Percentiles rank a stretch among this genome's conserved stretches.
These are phyloP conservation scores for Macquaria ambigua DNA, from an alignment of 2,113 vertebrate species.

Conservation along the genomic window DNA sequence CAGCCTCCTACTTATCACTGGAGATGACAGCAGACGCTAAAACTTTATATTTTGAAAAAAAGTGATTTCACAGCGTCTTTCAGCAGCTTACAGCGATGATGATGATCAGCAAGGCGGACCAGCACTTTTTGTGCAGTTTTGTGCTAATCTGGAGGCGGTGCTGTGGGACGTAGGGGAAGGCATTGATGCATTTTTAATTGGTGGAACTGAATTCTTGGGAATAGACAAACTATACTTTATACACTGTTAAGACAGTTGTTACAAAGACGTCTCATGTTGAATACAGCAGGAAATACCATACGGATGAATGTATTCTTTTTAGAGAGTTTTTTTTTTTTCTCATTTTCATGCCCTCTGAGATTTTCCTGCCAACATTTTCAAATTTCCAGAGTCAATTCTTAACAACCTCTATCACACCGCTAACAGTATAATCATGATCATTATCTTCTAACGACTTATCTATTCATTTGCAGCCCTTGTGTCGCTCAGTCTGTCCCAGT, in stretches of 20 bases:
- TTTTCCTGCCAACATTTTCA: conserved; percentile 17
- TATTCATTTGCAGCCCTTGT: conserved; percentile 59
- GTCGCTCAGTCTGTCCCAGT: conserved; percentile 61
- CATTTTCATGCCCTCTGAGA: conserved; percentile 11
- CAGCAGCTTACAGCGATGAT: background rate
- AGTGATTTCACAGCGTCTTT: background rate
- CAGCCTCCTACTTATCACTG: conserved; percentile 12
- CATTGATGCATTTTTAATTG: conserved; percentile 38
- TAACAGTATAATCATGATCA: conserved; percentile 66
- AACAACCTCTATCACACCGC: conserved; percentile 57
- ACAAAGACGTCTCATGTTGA: background rate
- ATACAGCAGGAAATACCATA: conserved; percentile 16
- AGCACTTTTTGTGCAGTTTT: background rate
- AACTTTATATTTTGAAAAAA: background rate
- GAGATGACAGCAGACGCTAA: background rate
- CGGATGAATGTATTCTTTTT: background rate
- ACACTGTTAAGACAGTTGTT: conserved; percentile 27
- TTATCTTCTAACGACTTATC: conserved; percentile 72
- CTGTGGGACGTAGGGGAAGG: background rate
- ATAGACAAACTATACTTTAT: background rate
- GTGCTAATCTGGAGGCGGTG: background rate
- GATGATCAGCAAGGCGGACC: background rate
- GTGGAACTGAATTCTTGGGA: conserved; percentile 17
- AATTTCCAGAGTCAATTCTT: conserved; percentile 51
- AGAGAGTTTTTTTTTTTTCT: background rate